Base-by-base conservation (phyloP, 2,113 vertebrate genomes). In the Rhizomys pruinosus region DNA sequence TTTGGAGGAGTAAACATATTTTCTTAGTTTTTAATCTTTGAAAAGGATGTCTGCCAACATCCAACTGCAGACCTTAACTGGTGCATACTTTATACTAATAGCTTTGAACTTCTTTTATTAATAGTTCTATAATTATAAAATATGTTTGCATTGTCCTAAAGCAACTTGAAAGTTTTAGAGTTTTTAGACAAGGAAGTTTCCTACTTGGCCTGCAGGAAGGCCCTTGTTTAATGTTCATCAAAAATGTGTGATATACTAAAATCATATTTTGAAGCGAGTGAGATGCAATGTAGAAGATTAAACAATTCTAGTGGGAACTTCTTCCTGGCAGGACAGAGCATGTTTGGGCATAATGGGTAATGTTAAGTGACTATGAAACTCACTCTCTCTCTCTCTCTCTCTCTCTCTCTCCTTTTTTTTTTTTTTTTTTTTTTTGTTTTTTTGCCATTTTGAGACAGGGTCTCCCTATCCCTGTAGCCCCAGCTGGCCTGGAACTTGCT, bases 21-120 rank as follows among this genome's bases (percentile, higher is more conserved):
- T 84, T 72, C 79, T 77, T 79, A 78, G 34, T 76, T 92, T 93
- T 89, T 92, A 90, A 89, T 90, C 79, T 73, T 93, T 5, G 57
- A 7, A 20, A 89, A 95, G 66, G 52, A 22, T 57, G 76, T 37
- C 92, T 64, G 71, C 52, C 77, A 68, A 80, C 42, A 59, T 64
- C 57, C 39, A 69, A 68, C 6, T 81, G 1, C 10, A 64, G 23
- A 84, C 12, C 3, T 85, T 89, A 23, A 76, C 80, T 78, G 19
- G 7, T 39, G 16, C 82, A 82, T 84, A 84, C 10, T 73, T 73
- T 78, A 72, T 59, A 52, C 11, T 25, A 68, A 69, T 55, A 79
- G 3, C 74, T 81, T 86, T 85, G 84, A 13, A 76, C 19, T 66
- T n/a, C 20, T 91, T 69, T 94, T 55, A 66, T 32, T 87, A 84